Evolutionary conservation across 2,888 invertebrate species (phyloP), one percentile per base, ranked within the genome.

Genomic region (Machimus rusticus): DNA sequence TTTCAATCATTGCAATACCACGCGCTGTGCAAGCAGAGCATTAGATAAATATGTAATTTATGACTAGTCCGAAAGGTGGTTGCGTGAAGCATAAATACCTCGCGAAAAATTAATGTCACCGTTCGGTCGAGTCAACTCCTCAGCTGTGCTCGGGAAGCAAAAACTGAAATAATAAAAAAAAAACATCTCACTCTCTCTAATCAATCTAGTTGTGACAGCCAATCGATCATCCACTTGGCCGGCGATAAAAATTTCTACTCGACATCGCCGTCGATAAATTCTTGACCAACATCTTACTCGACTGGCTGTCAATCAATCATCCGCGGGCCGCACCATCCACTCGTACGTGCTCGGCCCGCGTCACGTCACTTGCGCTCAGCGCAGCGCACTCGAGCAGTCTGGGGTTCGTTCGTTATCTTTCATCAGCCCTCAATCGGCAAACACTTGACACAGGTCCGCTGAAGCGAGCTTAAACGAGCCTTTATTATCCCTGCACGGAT

Each of bases 201-300:
- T 86, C 86, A 86, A 86, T 86, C 86, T 37, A 78, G 55, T 77
- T 37, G 39, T 79, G 86, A 86, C 86, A 86, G 78, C 43, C 37
- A 86, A 77, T 86, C 86, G 77, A 86, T 86, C 86, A 86, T 78
- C 66, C 78, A 78, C 77, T 78, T 78, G 77, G 77, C 57, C 34
- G 77, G 19, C 46, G 86, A 86, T 77, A 86, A 86, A 86, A 78
- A 86, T 85, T 77, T 86, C 34, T 77, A 34, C 37, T 51, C 76
- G 43, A 9, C 57, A 34, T 31, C 74, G 23, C 23, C 66, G 43
- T 74, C 31, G 31, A 85, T 85, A 74, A 85, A 85, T 85, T 74
- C 85, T 85, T 74, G 74, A 74, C 85, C 85, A 74, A 85, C 85
- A 85, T 85, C 85, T 85, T 85, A 85, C 31, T 85, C 86, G 86